Evolutionary conservation across 2,113 vertebrate species (phyloP), one percentile per base, ranked within the genome.

Genomic region (Cairina moschata): DNA sequence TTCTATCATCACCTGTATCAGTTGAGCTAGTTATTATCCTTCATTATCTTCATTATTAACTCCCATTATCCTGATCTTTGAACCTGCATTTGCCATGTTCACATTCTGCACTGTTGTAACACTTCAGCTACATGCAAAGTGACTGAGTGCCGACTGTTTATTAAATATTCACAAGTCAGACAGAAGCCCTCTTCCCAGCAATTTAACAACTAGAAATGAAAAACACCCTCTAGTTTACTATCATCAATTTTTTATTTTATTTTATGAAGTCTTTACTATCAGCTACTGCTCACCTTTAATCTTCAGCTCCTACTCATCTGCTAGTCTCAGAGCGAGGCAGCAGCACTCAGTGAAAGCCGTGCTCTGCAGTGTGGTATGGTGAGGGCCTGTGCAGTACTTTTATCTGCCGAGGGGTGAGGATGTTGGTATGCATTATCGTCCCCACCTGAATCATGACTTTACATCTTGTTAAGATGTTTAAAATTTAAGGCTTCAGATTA

Each of bases 401-500:
- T 63, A 94, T 97, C 97, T 94, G 82, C 67, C 44, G 32, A 52
- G 28, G 72, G 93, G 86, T 55, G 42, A 92, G 86, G 67, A 66
- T 65, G 82, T 95, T 95, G 96, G 85, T 88, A 95, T 96, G 97
- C 96, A 34, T 95, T 88, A 94, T 46, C 10, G 29, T 88, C 94
- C 91, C 91, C 93, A 75, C 86, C 97, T 76, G 97, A 97, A 97
- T 89, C 91, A 78, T 96, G 97, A 97, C 98, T 98, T 97, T 96
- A 97, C 97, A 97, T 98, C 97, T 97, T 96, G 97, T 98, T 97
- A 98, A 97, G 97, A 97, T 96, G 97, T 97, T 97, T 98, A 97
- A 95, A 97, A 96, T 95, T 84, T 93, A 93, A 96, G 92, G 95
- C 96, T 97, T 95, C 86, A 91, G 97, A 96, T 97, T 94, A 96